phyloP scores from a whole-genome alignment of 2,888 invertebrate genomes.

The Tetragonisca angustula region DNA sequence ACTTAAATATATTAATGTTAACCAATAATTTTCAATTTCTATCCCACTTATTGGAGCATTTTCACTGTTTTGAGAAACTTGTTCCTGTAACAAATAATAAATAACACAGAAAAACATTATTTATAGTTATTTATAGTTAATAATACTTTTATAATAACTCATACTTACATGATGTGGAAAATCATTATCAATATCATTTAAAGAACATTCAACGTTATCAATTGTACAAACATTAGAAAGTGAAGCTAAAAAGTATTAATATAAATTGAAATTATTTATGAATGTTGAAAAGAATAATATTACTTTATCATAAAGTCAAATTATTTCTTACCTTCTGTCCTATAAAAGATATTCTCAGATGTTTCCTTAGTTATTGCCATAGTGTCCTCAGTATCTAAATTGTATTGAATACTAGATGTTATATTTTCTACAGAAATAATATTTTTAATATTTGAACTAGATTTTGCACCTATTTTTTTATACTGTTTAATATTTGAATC shows the following conservation, averaged over 20 bases:
- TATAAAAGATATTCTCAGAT: constrained; percentile 1
- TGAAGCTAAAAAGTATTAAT: constrained; percentile 26
- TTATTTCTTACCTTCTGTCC: constrained; percentile 37
- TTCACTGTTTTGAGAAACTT: constrained; percentile 60
- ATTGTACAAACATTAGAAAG: constrained; percentile 34
- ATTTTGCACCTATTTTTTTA: constrained; percentile 18
- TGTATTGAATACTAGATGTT: constrained; percentile 20
- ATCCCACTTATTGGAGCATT: constrained; percentile 62
- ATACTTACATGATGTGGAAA: constrained; percentile 41
- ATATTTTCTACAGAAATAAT: constrained; percentile 6
- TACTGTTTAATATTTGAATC: constrained; percentile 11
- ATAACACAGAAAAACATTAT: background rate
- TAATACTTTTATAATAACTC: constrained; percentile 10
- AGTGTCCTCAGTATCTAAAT: constrained; percentile 14
- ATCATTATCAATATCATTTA: constrained; percentile 18
- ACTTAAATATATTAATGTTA: constrained; percentile 86
- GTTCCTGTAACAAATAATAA: constrained; percentile 53
- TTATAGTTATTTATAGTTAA: background rate
- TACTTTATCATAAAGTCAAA: background rate
- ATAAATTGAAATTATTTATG: constrained; percentile 10
- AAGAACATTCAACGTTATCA: constrained; percentile 44
- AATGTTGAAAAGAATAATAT: background rate
- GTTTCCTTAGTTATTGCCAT: constrained; percentile 11
- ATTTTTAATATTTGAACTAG: constrained; percentile 14
- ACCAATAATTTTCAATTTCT: constrained; percentile 76